These are phyloP conservation scores for Polyommatus iphigenia DNA, from an alignment of 2,888 invertebrate genomes.

Conservation along the genomic window DNA sequence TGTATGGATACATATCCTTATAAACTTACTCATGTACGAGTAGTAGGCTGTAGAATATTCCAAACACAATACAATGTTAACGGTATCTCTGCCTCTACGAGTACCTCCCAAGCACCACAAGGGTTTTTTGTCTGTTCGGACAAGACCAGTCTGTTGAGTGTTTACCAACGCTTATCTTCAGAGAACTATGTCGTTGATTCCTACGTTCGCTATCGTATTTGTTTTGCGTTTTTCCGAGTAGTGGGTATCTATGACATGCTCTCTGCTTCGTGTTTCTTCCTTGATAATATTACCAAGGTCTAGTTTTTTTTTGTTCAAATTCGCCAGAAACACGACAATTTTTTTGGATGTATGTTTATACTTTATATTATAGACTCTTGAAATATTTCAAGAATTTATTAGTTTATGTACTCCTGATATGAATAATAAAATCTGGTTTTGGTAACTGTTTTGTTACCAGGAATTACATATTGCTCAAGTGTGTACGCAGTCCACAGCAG, in stretches of 20 bases:
- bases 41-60: not conserved
- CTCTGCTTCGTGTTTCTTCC: not conserved
- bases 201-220: not conserved
- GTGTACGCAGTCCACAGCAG: not conserved
- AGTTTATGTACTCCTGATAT: too few relatives aligned
- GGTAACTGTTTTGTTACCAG: too few relatives aligned
- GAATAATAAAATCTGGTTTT: too few relatives aligned
- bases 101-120: not conserved
- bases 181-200: not conserved
- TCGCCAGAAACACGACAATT: too few relatives aligned
- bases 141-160: slow-evolving; percentile 3
- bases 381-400: too few relatives aligned
- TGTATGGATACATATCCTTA: too few relatives aligned
- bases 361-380: too few relatives aligned
- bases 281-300: not conserved
- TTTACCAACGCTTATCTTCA: slow-evolving; percentile 2
- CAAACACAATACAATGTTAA: not conserved
- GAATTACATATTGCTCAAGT: not conserved
- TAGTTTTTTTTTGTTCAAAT: not conserved
- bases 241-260: not conserved
- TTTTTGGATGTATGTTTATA: too few relatives aligned
- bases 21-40: not conserved
- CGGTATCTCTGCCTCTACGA: not conserved
- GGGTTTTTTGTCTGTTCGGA: not conserved
- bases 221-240: not conserved